Base-by-base conservation (phyloP, 2,888 invertebrate genomes). In the Neuroscelio doddi region DNA sequence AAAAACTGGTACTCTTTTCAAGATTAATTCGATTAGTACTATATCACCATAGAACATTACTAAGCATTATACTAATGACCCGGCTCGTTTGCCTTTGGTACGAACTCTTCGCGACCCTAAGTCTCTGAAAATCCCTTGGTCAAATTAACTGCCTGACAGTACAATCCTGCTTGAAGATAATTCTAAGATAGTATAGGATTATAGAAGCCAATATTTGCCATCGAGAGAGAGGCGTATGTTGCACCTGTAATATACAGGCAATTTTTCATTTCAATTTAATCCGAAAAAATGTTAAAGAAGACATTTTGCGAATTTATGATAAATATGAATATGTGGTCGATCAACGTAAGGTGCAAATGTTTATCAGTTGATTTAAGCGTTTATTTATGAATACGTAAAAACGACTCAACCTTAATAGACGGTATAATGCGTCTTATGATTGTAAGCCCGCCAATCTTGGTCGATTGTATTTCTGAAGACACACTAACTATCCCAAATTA, bases 401-500 rank as follows among this genome's bases (percentile, higher is more conserved):
- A n/a, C 75, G 71, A 74, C 68, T 72, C 71, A 76, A 55, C 58
- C 12, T 75, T 79, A 77, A 79, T 80, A 14, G 78, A 78, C 80
- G 77, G 79, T 79, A 82, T 82, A 81, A 82, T 81, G 75, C 80
- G 75, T 73, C 73, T 76, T 77, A 78, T 80, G 82, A 82, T 82
- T 82, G 80, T 82, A 81, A 80, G 80, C 80, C 78, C 78, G 79
- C 80, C 81, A 82, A 82, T 82, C 81, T 81, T 73, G 78, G 77
- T 73, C 81, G 80, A 82, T 82, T 82, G 82, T 82, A 76, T 77
- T 78, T 77, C 79, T 82, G 82, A 82, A 82, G 81, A 80, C 80
- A 79, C 79, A 79, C 80, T 82, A 82, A 82, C 82, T 82, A 82
- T 81, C 82, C 81, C 82, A 82, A 82, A 82, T 81, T 82, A 82